Evolutionary conservation across 2,888 invertebrate species (phyloP).

Genomic region (Megastigmus dorsalis): DNA sequence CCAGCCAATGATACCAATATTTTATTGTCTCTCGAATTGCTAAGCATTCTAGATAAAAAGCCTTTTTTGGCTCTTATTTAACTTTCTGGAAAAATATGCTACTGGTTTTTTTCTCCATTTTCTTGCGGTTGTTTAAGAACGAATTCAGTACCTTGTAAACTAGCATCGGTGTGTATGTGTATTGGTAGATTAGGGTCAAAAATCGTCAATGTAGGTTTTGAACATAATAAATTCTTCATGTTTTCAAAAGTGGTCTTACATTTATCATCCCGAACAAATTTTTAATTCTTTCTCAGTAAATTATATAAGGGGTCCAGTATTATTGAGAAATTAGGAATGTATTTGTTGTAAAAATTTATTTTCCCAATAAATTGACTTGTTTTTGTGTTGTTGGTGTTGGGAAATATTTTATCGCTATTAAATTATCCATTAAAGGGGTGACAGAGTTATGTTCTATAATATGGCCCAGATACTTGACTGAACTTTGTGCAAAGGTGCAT

Average conservation of each 20-base stretch:
- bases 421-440: slow-evolving; percentile 57
- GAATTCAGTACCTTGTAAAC: slow-evolving; percentile 58
- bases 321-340: slow-evolving; percentile 12
- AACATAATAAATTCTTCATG: no score
- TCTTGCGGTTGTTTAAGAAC: slow-evolving; percentile 58
- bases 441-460: slow-evolving; percentile 51
- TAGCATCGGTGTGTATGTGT: no score
- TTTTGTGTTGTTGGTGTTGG: slow-evolving; percentile 50
- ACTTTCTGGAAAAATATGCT: no score
- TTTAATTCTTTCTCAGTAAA: slow-evolving; percentile 53
- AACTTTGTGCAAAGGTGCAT: slow-evolving; percentile 52
- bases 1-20: background rate
- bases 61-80: slow-evolving; percentile 49
- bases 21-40: slow-evolving; percentile 37
- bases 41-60: slow-evolving; percentile 54
- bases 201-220: no score
- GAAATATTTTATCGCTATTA: slow-evolving; percentile 51
- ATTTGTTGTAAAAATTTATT: slow-evolving; percentile 45
- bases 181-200: no score
- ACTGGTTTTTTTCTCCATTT: slow-evolving; percentile 40
- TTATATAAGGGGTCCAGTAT: slow-evolving; percentile 40
- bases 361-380: slow-evolving; percentile 47
- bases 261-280: slow-evolving; percentile 56
- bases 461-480: slow-evolving; percentile 53
- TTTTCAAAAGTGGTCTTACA: slow-evolving; percentile 57